Conservation (phyloP, 2,113 vertebrate genomes). For the Cavia porcellus region DNA sequence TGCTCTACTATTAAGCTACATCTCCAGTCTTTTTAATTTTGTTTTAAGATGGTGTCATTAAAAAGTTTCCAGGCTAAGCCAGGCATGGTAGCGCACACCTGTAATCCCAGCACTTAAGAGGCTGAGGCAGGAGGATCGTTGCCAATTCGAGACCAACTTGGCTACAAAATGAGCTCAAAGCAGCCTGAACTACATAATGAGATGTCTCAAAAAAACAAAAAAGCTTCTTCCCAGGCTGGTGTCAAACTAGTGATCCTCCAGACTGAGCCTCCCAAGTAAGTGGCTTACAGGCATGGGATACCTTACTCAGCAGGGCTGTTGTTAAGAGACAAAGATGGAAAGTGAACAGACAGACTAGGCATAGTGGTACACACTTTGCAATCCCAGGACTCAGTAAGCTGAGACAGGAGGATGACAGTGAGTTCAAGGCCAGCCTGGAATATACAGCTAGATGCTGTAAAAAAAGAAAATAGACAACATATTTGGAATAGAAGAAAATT, state of each 20-base stretch:
- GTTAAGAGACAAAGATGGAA: neutral
- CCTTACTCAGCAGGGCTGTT: neutral
- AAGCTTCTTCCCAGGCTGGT: neutral
- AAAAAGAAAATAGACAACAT: neutral
- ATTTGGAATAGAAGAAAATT: neutral
- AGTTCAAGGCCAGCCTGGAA: neutral
- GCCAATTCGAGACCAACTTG: too few relatives aligned
- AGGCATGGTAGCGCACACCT: too few relatives aligned
- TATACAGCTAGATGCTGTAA: neutral
- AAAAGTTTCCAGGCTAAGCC: too few relatives aligned
- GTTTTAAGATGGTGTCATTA: neutral
- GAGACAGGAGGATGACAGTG: neutral
- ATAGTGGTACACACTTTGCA: neutral
- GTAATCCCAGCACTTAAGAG: too few relatives aligned
- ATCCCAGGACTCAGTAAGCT: neutral
- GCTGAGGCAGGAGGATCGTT: too few relatives aligned
- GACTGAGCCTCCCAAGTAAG: neutral
- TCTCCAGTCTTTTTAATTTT: neutral
- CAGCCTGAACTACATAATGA: too few relatives aligned
- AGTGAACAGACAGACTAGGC: neutral
- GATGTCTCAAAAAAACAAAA: too few relatives aligned
- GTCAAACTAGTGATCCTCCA: neutral
- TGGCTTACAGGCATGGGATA: neutral
- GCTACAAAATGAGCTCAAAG: too few relatives aligned
- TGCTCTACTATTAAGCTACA: neutral